Base-by-base conservation (phyloP, 2,888 invertebrate species). In the Cheilosia soror region DNA sequence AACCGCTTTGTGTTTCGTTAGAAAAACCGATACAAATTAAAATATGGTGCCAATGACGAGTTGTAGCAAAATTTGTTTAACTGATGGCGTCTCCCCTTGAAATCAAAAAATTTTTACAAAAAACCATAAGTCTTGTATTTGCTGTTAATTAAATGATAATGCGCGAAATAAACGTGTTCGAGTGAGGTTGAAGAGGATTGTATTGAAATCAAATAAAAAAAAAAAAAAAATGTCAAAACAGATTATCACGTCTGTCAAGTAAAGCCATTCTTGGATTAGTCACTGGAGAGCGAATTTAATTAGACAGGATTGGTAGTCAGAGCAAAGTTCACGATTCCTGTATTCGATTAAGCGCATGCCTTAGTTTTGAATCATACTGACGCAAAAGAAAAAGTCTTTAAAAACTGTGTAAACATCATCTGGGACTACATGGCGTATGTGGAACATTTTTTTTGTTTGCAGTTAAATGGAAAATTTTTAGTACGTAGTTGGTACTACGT, bases 381-480 rank as follows among this genome's bases (percentile, higher is more conserved):
- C 42, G 42, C 42, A 20, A 5, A 20, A 15, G 15, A 29, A 4
- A 42, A 29, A 9, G 5, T 57, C 1, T 60, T 60, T 25, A 2
- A 69, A 33, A n/a, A 4, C 3, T 9, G n/a, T 13, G 25, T 9
- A 27, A 51, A 51, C n/a, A 44, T 9, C 5, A 51, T 5, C 15
- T 62, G 72, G 49, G 60, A 9, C 9, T 29, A 51, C 60, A 51
- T 25, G 72, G 29, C 72, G 72, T 72, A 72, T 72, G 72, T 72
- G 72, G 60, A 72, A 72, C 40, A 72, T 62, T 58, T 58, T 58
- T 44, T 37, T 13, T 57, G 13, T 27, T 7, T 47, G n/a, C 47
- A 20, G n/a, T 44, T n/a, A 0, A n/a, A 42, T 13, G 42, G 33
- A 37, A 37, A 37, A 9, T 37, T 37, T 33, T 33, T 7, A 33